Evolutionary conservation across 2,113 vertebrate species (phyloP).

Genomic region (Takifugu bimaculatus): DNA sequence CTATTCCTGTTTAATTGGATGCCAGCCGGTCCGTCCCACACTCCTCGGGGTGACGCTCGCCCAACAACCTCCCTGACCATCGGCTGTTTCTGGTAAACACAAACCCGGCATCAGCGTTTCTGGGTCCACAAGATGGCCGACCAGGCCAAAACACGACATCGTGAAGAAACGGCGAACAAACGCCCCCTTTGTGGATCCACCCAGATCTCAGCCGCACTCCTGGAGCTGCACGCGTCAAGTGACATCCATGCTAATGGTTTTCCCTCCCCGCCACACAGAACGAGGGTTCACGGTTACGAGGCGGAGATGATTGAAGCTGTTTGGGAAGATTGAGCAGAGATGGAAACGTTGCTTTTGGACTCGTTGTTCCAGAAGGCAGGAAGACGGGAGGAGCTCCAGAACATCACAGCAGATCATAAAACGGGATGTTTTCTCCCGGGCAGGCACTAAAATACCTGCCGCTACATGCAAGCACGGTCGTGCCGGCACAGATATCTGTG

Average conservation of each 20-base stretch:
- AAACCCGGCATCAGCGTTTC: no score
- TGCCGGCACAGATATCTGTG: constrained; percentile 23
- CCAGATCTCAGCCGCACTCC: no score
- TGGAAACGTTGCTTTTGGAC: constrained; percentile 8
- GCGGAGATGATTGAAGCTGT: not conserved
- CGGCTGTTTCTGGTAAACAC: constrained; percentile 28
- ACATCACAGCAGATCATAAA: constrained; percentile 24
- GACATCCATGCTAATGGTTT: no score
- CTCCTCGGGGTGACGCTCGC: constrained; percentile 15
- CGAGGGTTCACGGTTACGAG: not conserved
- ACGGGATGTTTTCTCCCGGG: constrained; percentile 23
- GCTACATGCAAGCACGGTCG: constrained; percentile 15
- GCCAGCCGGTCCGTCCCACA: constrained; percentile 28
- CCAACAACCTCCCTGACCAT: constrained; percentile 20
- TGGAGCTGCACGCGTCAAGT: no score
- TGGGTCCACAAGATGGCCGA: no score
- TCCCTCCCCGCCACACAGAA: no score
- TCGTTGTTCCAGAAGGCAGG: constrained; percentile 33
- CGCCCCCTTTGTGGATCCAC: no score
- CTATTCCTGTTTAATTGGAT: constrained; percentile 39
- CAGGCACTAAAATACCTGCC: constrained; percentile 15
- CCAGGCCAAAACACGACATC: no score
- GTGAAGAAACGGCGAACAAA: no score
- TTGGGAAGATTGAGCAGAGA: no score
- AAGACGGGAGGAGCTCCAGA: constrained; percentile 35